Conservation (phyloP, 2,888 invertebrate genomes). For the Microplitis manilae region DNA sequence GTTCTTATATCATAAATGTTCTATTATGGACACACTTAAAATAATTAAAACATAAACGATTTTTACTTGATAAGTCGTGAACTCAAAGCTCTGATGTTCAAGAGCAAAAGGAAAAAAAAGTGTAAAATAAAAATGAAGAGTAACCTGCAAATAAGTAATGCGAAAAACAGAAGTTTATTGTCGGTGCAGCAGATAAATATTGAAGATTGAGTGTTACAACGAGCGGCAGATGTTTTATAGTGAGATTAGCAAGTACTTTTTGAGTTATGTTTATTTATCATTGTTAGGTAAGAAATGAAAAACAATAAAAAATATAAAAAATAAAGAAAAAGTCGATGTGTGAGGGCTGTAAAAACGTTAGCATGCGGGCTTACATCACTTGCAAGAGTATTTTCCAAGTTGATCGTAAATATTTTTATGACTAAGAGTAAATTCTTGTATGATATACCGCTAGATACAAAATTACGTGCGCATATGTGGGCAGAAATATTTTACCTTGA, state of each 20-base stretch:
- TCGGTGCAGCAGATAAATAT: constrained; percentile 26
- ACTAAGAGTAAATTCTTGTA: constrained; percentile 3
- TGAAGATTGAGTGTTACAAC: constrained; percentile 32
- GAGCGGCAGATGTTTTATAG: constrained; percentile 17
- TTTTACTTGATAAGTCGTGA: too few species aligned
- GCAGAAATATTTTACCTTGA: not conserved
- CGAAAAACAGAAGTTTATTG: constrained; percentile 17
- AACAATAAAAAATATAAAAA: not conserved
- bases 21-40: too few species aligned
- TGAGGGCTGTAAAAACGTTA: constrained; percentile 14
- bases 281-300: constrained; percentile 5
- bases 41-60: too few species aligned
- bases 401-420: constrained; percentile 33
- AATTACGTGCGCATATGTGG: not conserved
- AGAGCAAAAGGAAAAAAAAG: too few species aligned
- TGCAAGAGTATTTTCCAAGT: constrained; percentile 7
- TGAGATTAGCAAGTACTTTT: constrained; percentile 3
- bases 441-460: constrained; percentile 2
- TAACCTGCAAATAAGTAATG: constrained; percentile 11
- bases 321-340: not conserved
- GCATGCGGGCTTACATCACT: constrained; percentile 30
- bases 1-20: too few species aligned
- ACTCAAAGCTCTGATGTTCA: too few species aligned
- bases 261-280: constrained; percentile 20
- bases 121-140: not conserved